Evolutionary conservation across 2,797 vertebrate species (phyloP).

Genomic region (Ceryle rudis): DNA sequence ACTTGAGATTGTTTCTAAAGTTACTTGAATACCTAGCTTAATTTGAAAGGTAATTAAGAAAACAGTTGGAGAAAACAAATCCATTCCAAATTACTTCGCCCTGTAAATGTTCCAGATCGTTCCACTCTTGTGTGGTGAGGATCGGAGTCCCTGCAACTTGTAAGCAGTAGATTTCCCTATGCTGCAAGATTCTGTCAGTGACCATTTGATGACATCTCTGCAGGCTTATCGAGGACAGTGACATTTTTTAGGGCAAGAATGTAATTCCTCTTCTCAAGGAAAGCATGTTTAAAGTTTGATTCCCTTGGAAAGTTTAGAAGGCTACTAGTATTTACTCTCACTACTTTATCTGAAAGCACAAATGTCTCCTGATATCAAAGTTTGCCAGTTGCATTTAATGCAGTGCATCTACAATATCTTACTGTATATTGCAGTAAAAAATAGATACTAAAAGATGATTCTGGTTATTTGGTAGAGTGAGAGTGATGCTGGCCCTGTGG

Average conservation of each 20-base stretch:
- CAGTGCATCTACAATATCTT: rapidly evolving
- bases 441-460: neutral
- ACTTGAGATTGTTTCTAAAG: neutral
- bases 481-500: neutral
- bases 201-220: neutral
- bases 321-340: neutral
- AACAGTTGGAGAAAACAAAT: conserved; percentile 13
- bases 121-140: neutral
- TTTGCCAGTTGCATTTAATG: neutral
- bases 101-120: neutral
- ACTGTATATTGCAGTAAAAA: neutral
- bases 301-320: neutral
- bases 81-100: neutral
- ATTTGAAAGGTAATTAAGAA: conserved; percentile 31
- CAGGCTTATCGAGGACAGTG: neutral
- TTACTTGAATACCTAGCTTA: neutral
- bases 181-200: neutral
- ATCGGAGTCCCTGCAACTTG: neutral
- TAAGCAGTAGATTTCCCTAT: neutral
- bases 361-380: neutral
- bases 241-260: neutral
- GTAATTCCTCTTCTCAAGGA: neutral
- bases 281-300: neutral
- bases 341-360: neutral
- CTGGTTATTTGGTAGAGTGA: neutral